Percentiles rank a stretch among this genome's conserved stretches.
phyloP scores from a whole-genome alignment of 2,797 vertebrate genomes.

The Myripristis murdjan region DNA sequence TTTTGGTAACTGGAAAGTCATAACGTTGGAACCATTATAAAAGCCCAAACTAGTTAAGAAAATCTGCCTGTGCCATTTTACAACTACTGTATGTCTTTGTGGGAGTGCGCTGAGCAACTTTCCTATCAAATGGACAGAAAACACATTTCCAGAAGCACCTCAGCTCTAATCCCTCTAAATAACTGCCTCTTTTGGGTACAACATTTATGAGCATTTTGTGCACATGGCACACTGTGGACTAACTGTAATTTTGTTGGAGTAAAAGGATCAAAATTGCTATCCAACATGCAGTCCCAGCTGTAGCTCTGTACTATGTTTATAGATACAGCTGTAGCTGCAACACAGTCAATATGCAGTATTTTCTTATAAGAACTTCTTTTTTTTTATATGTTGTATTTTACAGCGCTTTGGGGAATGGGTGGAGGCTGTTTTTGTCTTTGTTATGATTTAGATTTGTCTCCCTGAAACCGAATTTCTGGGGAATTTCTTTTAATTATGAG shows the following conservation, averaged over 20 bases:
- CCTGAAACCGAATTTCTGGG: conserved; percentile 45
- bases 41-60: not conserved
- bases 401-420: no score
- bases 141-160: conserved; percentile 38
- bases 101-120: not conserved
- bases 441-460: conserved; percentile 48
- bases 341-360: not conserved
- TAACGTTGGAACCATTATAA: no score
- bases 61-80: conserved; percentile 23
- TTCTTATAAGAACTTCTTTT: no score
- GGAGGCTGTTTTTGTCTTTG: not conserved
- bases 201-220: conserved; percentile 15
- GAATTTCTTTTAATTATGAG: conserved; percentile 54
- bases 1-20: no score
- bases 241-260: conserved; percentile 31
- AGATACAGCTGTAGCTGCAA: not conserved
- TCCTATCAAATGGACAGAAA: conserved; percentile 47
- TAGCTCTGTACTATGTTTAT: not conserved
- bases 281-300: conserved; percentile 5
- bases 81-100: not conserved
- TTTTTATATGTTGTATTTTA: no score
- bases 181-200: conserved; percentile 27
- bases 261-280: conserved; percentile 4
- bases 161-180: conserved; percentile 51
- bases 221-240: conserved; percentile 41